phyloP scores from a whole-genome alignment of 2,888 invertebrate genomes.

The Euzophera pinguis region DNA sequence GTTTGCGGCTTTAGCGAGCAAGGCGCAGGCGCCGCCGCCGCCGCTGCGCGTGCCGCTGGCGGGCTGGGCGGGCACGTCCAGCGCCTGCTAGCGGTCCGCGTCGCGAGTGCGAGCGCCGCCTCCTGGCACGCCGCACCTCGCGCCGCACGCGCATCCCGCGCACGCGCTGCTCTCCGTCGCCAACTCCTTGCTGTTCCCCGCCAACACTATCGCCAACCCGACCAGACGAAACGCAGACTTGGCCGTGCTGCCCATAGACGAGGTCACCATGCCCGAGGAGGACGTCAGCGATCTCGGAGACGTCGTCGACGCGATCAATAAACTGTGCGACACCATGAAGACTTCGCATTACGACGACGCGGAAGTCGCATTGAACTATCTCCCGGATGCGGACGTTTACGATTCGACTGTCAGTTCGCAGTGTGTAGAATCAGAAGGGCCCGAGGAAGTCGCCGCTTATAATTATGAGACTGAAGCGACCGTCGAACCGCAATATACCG shows the following conservation, averaged over 20 bases:
- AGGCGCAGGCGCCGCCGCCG: constrained; percentile 82
- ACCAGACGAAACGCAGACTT: constrained; percentile 21
- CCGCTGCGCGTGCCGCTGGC: constrained; percentile 78
- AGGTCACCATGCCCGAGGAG: constrained; percentile 44
- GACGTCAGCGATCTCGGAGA: constrained; percentile 67
- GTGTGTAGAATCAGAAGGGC: not conserved
- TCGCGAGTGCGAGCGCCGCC: constrained; percentile 50
- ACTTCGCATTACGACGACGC: constrained; percentile 50
- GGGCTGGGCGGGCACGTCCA: constrained; percentile 77
- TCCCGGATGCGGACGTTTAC: not conserved
- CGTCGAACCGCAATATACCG: constrained; percentile 1
- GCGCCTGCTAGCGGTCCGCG: constrained; percentile 77
- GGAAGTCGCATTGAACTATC: constrained; percentile 7
- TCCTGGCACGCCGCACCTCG: constrained; percentile 35
- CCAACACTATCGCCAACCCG: constrained; percentile 40
- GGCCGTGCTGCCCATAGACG: constrained; percentile 47
- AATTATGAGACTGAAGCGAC: not conserved
- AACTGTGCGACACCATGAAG: constrained; percentile 70
- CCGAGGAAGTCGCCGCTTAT: not conserved
- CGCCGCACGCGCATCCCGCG: constrained; percentile 51
- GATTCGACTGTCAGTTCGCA: not conserved
- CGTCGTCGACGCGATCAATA: constrained; percentile 73
- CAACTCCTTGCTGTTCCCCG: constrained; percentile 58
- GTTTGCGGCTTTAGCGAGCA: constrained; percentile 54
- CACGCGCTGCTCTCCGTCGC: constrained; percentile 58